Evolutionary conservation across 1,140 invertebrate species (phyloP), one percentile per base, ranked within the genome.

Genomic region (Drepana arcuata): DNA sequence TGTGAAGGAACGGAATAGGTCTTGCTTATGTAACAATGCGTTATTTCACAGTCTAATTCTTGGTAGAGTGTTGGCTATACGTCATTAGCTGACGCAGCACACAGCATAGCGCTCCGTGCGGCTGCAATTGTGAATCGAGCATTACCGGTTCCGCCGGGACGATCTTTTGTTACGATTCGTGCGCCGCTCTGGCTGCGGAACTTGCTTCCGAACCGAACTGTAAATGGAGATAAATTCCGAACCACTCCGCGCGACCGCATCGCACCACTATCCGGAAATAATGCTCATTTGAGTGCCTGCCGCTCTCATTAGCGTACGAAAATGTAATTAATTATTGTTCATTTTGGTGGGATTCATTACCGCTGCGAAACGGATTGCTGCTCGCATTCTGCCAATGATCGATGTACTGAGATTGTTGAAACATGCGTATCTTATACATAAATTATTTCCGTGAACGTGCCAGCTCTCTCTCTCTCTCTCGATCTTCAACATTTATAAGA

Each of bases 81-180:
- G 45, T 56, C 35, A 16, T 44, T 38, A 42, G 36, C 36, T 45
- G 47, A 50, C 47, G 42, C 46, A 53, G 52, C n/a, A n/a, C n/a
- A n/a, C 50, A 46, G 52, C 45, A n/a, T n/a, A 40, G 43, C 48
- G 48, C 29, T 48, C 21, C 24, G 38, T 44, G 41, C 25, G 28
- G 54, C 56, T 53, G 58, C 61, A 68, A 65, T 63, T 52, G 54
- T 50, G 54, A 64, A 61, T 57, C 34, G 57, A 56, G 54, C 59
- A 58, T 63, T 62, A 56, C 59, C 58, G 61, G 53, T 65, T 62
- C 58, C 48, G 57, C 38, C 33, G 56, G 57, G 52, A 56, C 55
- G 55, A 62, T 44, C 55, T 66, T 63, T 63, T 63, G 59, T 62
- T 48, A 45, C 35, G 51, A 43, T 31, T 41, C 45, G 47, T 41